Conservation (phyloP, 2,888 invertebrate species). For the Lydus trimaculatus region DNA sequence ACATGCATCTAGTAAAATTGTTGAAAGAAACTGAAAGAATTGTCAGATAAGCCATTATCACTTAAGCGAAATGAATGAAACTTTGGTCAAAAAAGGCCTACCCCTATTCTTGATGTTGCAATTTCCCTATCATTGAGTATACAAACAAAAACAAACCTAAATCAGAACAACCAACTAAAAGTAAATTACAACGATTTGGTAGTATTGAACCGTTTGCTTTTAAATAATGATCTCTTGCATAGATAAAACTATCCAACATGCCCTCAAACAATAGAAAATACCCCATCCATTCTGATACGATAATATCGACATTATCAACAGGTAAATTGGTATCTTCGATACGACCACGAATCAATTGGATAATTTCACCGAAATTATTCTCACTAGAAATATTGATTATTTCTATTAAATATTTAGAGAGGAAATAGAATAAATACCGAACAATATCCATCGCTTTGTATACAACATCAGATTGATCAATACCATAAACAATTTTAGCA, state of each 20-base stretch:
- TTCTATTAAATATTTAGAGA: not conserved
- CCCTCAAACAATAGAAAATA: slow-evolving; percentile 96
- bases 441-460: slow-evolving; percentile 96
- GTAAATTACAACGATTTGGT: slow-evolving; percentile 86
- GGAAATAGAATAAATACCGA: slow-evolving; percentile 62
- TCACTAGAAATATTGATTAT: slow-evolving; percentile 64
- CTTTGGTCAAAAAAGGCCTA: too few relatives aligned
- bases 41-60: too few relatives aligned
- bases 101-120: too few relatives aligned
- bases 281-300: slow-evolving; percentile 99
- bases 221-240: slow-evolving; percentile 84
- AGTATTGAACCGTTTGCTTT: slow-evolving; percentile 78
- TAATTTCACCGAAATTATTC: slow-evolving; percentile 75
- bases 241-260: slow-evolving; percentile 94
- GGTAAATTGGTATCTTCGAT: slow-evolving; percentile 84
- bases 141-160: slow-evolving; percentile 60
- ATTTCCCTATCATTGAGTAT: too few relatives aligned
- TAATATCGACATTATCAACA: slow-evolving; percentile 83
- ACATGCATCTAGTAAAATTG: too few relatives aligned
- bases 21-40: too few relatives aligned
- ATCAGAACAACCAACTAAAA: slow-evolving; percentile 82
- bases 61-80: too few relatives aligned
- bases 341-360: slow-evolving; percentile 83
- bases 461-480: slow-evolving; percentile 96
- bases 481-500: slow-evolving; percentile 87